These are phyloP conservation scores for Schizotus pectinicornis DNA, from an alignment of 2,888 invertebrate genomes.

Conservation along the genomic window DNA sequence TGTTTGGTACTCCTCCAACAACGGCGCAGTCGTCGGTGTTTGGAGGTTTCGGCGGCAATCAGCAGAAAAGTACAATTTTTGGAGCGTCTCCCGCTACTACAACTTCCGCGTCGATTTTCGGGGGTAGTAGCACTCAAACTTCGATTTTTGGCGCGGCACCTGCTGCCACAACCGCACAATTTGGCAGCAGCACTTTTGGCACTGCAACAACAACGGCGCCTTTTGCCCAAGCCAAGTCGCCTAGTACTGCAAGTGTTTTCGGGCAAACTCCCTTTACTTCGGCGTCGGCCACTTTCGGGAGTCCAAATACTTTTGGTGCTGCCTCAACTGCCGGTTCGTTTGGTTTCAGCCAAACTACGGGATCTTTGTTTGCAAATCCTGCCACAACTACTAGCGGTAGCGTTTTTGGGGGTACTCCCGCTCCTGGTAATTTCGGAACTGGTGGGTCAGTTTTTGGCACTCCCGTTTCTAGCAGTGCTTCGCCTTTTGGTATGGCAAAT, in stretches of 20 bases:
- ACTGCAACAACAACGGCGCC: conserved; percentile 1
- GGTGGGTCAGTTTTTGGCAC: conserved; percentile 16
- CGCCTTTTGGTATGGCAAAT: conserved; percentile 32
- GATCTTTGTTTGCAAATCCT: conserved; percentile 27
- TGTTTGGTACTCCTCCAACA: conserved; percentile 13
- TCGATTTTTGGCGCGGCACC: conserved; percentile 40
- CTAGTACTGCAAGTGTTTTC: not conserved
- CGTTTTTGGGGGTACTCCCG: conserved; percentile 37
- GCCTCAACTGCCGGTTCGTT: conserved; percentile 1
- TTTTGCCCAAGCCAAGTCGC: not conserved
- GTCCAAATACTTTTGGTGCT: conserved; percentile 15
- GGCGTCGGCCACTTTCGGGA: conserved; percentile 2
- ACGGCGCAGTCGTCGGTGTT: conserved; percentile 1
- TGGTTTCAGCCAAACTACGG: conserved; percentile 3
- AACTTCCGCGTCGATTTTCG: conserved; percentile 30
- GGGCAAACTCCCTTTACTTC: not conserved
- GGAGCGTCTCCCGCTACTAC: conserved; percentile 35
- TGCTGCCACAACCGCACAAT: conserved; percentile 20
- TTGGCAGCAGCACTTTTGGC: conserved; percentile 4
- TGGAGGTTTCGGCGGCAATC: not conserved
- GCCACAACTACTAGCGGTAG: conserved; percentile 29
- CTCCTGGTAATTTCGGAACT: conserved; percentile 11
- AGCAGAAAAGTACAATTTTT: conserved; percentile 29
- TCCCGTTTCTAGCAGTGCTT: conserved; percentile 15
- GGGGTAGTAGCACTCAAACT: conserved; percentile 21